phyloP scores from a whole-genome alignment of 2,888 invertebrate species.

The Scaptomyza caliginosa region DNA sequence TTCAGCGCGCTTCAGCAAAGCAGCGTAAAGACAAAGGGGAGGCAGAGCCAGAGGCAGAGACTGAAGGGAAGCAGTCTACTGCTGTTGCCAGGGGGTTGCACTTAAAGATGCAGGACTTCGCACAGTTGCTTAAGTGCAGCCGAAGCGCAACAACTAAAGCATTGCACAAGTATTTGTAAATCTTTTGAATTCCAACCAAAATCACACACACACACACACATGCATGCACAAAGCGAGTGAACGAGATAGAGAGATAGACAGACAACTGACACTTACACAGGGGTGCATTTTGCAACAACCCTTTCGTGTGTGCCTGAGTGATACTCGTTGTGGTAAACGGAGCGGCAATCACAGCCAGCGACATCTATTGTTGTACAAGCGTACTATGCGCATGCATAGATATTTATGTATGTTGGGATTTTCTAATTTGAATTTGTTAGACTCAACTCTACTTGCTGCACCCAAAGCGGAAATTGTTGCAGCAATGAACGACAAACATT shows the following conservation, averaged over 20 bases:
- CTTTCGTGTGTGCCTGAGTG: conserved; percentile 51
- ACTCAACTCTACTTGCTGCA: conserved; percentile 62
- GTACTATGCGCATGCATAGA: conserved; percentile 71
- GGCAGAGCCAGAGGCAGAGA: too few species aligned
- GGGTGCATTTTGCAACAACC: conserved; percentile 74
- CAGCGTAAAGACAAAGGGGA: not conserved
- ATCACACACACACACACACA: conserved; percentile 52
- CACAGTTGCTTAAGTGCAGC: conserved; percentile 70
- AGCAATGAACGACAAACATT: conserved; percentile 61
- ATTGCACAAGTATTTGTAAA: conserved; percentile 75
- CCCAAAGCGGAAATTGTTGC: conserved; percentile 74
- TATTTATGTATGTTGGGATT: conserved; percentile 68
- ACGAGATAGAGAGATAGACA: conserved; percentile 18
- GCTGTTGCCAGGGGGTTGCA: conserved; percentile 61
- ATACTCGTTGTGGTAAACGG: conserved; percentile 27
- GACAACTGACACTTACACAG: conserved; percentile 18
- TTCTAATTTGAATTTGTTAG: conserved; percentile 76
- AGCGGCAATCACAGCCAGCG: conserved; percentile 71
- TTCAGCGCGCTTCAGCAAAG: conserved; percentile 55
- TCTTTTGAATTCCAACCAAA: conserved; percentile 77
- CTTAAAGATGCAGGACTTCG: conserved; percentile 50
- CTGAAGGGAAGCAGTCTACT: not conserved
- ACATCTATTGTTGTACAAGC: conserved; percentile 71
- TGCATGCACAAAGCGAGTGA: conserved; percentile 2
- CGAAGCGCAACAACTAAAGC: conserved; percentile 64